A percentile compares a stretch with the other conserved stretches of the same genome.
Conservation (phyloP, 2,888 invertebrate species). For the Patella ulyssiponensis region DNA sequence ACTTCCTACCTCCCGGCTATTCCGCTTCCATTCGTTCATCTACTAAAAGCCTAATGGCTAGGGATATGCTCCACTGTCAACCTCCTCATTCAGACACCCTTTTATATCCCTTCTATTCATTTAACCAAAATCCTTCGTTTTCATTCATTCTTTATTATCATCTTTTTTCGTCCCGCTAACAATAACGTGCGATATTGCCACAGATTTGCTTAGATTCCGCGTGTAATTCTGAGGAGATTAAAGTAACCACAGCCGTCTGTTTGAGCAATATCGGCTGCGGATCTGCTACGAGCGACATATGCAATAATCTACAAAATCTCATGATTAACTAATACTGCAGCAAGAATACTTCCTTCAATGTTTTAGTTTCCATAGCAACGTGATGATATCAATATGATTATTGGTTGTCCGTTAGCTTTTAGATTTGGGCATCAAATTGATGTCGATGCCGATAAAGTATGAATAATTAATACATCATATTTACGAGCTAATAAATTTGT, state of each 20-base stretch:
- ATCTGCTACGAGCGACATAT: neutral
- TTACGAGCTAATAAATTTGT: neutral
- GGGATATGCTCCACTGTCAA: neutral
- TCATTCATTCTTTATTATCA: neutral
- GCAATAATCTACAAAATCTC: neutral
- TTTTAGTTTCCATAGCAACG: slow-evolving; percentile 1
- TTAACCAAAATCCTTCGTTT: neutral
- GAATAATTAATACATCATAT: neutral
- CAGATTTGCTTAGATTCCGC: neutral
- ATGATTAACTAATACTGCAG: neutral
- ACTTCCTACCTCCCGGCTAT: neutral
- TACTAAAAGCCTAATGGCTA: neutral
- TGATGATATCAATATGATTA: slow-evolving; percentile 6
- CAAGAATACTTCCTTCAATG: slow-evolving; percentile 3
- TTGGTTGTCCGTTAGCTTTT: neutral
- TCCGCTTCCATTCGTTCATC: neutral
- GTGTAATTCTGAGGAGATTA: neutral
- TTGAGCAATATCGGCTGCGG: neutral
- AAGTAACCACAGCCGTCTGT: neutral
- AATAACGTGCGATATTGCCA: neutral
- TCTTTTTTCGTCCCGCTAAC: neutral
- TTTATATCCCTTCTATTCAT: neutral
- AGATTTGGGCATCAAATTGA: neutral
- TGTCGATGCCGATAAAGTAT: neutral
- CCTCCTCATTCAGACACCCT: neutral